phyloP scores from a whole-genome alignment of 2,888 invertebrate species.

The Coecobrya sp. region DNA sequence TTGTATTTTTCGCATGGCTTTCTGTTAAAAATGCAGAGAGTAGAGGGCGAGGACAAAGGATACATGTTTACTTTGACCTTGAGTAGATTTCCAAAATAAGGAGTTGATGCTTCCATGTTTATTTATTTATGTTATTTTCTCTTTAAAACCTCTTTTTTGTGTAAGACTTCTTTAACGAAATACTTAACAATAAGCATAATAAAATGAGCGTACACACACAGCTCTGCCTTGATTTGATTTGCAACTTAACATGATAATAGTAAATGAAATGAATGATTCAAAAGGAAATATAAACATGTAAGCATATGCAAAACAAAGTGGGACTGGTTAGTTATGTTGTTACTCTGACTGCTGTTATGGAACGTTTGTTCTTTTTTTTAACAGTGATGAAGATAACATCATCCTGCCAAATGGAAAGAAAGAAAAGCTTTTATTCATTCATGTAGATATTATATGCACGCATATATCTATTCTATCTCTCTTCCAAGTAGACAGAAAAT shows the following conservation, averaged over 20 bases:
- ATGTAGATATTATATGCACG: no score
- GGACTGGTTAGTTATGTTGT: neutral
- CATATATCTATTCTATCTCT: no score
- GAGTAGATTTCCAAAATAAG: neutral
- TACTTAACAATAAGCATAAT: neutral
- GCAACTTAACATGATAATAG: no score
- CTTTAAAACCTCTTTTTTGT: neutral
- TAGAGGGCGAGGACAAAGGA: no score
- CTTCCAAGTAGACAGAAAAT: neutral
- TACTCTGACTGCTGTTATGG: neutral
- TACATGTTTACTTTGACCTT: neutral
- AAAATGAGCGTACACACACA: neutral
- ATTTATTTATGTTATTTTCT: neutral
- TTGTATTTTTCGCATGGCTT: no score
- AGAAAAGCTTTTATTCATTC: no score
- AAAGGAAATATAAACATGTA: neutral
- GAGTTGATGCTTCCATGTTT: neutral
- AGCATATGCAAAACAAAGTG: neutral
- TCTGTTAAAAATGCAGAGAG: no score
- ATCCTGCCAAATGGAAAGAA: no score
- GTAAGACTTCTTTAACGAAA: neutral
- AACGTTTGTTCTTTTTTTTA: no score
- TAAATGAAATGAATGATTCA: conserved; percentile 34
- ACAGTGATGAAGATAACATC: no score
- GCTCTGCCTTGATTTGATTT: no score